These are phyloP conservation scores for Misgurnus mizolepis DNA, from an alignment of 2,113 vertebrate species.

Conservation along the genomic window DNA sequence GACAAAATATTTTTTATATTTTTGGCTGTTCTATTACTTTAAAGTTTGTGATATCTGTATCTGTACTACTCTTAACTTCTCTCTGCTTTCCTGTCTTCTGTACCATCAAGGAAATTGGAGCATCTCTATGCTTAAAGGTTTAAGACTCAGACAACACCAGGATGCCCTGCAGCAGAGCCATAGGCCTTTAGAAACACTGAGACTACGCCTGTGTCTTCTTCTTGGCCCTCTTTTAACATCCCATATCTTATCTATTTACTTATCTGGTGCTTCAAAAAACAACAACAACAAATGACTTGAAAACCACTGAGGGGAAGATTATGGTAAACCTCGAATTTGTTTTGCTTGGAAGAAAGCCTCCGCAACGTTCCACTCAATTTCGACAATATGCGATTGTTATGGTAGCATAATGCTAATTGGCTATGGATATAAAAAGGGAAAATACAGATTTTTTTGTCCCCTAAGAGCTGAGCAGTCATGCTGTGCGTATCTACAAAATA, in stretches of 20 bases:
- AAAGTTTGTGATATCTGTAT: neutral
- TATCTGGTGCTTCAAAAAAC: constrained; percentile 33
- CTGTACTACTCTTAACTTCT: neutral
- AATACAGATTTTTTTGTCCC: constrained; percentile 1
- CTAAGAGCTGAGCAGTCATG: constrained; percentile 19
- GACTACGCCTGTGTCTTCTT: constrained; percentile 30
- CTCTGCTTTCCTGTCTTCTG: neutral
- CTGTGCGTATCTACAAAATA: constrained; percentile 37
- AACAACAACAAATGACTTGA: constrained; percentile 20
- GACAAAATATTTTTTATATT: too few relatives aligned
- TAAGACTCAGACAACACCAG: neutral
- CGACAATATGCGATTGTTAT: constrained; percentile 39
- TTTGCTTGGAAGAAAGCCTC: constrained; percentile 48
- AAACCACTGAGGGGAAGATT: constrained; percentile 48
- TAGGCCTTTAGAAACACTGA: constrained; percentile 39
- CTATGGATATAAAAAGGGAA: constrained; percentile 47
- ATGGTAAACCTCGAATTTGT: constrained; percentile 47
- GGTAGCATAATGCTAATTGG: constrained; percentile 53
- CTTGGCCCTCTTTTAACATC: constrained; percentile 56
- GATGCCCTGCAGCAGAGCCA: constrained; percentile 35
- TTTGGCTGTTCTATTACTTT: neutral
- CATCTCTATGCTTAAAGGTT: constrained; percentile 18
- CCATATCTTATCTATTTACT: constrained; percentile 55
- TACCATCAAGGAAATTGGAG: constrained; percentile 9
- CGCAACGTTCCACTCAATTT: constrained; percentile 45